phyloP scores from a whole-genome alignment of 2,797 vertebrate genomes.

The Microcaecilia unicolor region DNA sequence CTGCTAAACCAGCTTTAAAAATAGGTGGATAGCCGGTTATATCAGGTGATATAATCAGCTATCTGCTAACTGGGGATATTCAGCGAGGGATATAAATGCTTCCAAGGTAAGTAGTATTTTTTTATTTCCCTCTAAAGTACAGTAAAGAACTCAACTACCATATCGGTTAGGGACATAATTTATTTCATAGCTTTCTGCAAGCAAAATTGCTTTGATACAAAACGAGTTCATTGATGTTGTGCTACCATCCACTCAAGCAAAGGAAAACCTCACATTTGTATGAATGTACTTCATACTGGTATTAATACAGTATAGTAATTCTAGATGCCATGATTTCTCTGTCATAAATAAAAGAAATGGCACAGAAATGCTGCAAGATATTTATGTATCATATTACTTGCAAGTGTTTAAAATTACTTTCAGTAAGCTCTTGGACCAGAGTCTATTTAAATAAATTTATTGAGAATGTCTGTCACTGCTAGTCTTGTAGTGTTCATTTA shows the following conservation, averaged over 20 bases:
- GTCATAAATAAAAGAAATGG: conserved; percentile 55
- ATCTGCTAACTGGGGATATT: too few relatives aligned
- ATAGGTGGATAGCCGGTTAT: too few relatives aligned
- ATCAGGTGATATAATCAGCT: too few relatives aligned
- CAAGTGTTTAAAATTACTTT: conserved; percentile 51
- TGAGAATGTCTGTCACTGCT: conserved; percentile 28
- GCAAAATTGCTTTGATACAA: conserved; percentile 86
- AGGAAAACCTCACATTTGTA: conserved; percentile 79
- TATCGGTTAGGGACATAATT: conserved; percentile 59
- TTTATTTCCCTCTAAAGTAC: too few relatives aligned
- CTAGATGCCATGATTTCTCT: conserved; percentile 47
- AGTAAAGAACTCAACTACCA: conserved; percentile 52
- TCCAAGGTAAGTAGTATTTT: too few relatives aligned
- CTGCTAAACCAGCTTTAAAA: too few relatives aligned
- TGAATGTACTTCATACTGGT: conserved; percentile 72
- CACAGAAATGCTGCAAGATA: conserved; percentile 58
- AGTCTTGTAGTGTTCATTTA: conserved; percentile 21
- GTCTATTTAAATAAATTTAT: conserved; percentile 37
- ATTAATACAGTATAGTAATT: conserved; percentile 54
- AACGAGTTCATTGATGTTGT: conserved; percentile 79
- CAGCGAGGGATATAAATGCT: too few relatives aligned
- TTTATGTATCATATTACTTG: conserved; percentile 44
- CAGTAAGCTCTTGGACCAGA: conserved; percentile 46
- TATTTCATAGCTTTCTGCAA: conserved; percentile 83
- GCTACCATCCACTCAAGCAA: conserved; percentile 88